Percentiles rank a stretch among this genome's conserved stretches.
phyloP scores from a whole-genome alignment of 2,888 invertebrate genomes.

The Punctoribates punctum region DNA sequence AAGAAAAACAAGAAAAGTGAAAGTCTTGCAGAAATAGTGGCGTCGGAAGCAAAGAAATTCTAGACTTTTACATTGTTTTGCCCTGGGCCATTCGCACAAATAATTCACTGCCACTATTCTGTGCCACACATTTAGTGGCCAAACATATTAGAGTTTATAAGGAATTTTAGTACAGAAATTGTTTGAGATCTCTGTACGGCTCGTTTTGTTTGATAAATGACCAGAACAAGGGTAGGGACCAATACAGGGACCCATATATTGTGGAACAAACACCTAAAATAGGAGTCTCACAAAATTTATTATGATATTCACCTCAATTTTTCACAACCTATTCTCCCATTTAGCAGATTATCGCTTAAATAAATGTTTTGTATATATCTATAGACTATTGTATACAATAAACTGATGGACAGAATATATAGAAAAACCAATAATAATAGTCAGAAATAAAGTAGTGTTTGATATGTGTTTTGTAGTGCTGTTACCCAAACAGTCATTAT shows the following conservation, averaged over 20 bases:
- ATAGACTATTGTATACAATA: not conserved
- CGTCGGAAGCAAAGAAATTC: not conserved
- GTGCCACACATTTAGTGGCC: not conserved
- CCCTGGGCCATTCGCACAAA: not conserved
- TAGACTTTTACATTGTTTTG: not conserved
- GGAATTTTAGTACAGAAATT: not conserved
- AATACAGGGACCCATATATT: not conserved
- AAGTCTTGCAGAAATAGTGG: not conserved
- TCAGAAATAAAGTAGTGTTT: conserved; percentile 1
- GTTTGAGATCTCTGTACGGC: not conserved
- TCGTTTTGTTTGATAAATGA: conserved; percentile 8
- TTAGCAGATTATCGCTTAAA: conserved; percentile 29
- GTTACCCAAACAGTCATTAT: conserved; percentile 6
- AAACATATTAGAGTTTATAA: not conserved
- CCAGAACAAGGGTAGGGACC: not conserved
- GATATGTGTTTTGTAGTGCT: not conserved
- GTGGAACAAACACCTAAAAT: not conserved
- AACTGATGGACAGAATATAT: not conserved
- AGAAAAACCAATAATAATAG: conserved; percentile 8
- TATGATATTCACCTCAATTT: conserved; percentile 18
- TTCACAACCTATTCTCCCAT: conserved; percentile 22
- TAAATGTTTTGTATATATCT: not conserved
- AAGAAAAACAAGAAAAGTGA: not conserved
- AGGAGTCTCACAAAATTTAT: not conserved
- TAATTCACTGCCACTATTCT: not conserved